These are phyloP conservation scores for Psittacula echo DNA, from an alignment of 2,797 vertebrate species.

Conservation along the genomic window DNA sequence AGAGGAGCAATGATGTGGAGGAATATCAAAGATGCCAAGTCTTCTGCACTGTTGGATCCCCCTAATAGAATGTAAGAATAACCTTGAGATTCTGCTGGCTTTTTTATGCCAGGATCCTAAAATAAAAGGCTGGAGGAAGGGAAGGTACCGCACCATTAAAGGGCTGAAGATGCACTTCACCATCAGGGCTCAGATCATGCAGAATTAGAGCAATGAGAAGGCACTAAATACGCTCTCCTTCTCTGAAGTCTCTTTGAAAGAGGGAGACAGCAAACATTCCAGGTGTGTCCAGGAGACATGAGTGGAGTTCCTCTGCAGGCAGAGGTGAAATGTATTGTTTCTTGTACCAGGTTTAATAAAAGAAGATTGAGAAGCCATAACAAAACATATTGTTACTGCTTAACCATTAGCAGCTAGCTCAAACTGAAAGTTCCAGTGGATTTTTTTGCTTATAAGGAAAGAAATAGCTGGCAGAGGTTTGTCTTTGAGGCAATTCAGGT, in stretches of 20 bases:
- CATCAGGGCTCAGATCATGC: not conserved
- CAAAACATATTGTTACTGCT: rapidly evolving
- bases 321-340: not conserved
- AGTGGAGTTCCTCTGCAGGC: not conserved
- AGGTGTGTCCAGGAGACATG: not conserved
- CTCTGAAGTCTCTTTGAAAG: not conserved
- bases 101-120: not conserved
- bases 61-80: not conserved
- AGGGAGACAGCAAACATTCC: not conserved
- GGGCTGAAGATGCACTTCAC: not conserved
- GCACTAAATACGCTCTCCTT: not conserved
- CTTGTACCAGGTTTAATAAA: not conserved
- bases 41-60: not conserved
- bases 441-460: not conserved
- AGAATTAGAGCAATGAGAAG: not conserved
- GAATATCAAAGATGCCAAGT: not conserved
- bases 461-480: not conserved
- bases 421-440: not conserved
- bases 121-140: not conserved
- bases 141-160: not conserved
- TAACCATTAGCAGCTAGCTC: not conserved
- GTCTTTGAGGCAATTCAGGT: not conserved
- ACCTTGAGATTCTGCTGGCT: not conserved
- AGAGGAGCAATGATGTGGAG: not conserved
- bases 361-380: not conserved